Evolutionary conservation across 92 coral and sea anemone species (phyloP).

Genomic region (Palythoa grandis): DNA sequence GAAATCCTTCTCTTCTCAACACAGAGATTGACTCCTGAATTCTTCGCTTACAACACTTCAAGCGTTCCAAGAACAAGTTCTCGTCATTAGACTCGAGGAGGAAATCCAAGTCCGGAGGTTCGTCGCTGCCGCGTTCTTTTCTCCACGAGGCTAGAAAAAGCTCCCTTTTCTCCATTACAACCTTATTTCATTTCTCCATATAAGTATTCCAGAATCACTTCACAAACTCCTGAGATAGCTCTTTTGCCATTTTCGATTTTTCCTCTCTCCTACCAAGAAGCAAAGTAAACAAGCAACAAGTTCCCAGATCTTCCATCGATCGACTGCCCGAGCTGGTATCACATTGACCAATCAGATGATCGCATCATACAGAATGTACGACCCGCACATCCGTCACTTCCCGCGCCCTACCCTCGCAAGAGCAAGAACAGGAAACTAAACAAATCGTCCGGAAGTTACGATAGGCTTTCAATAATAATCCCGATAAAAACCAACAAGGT

Average conservation of each 20-base stretch:
- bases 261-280: neutral
- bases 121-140: slow-evolving; percentile 53
- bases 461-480: neutral
- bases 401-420: slow-evolving; percentile 45
- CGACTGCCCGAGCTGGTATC: neutral
- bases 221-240: neutral
- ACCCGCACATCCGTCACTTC: slow-evolving; percentile 47
- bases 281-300: slow-evolving; percentile 12
- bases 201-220: neutral
- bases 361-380: slow-evolving; percentile 10
- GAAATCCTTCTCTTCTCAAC: slow-evolving; percentile 76
- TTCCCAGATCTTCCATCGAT: slow-evolving; percentile 20
- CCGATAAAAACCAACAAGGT: neutral
- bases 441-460: slow-evolving; percentile 31
- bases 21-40: slow-evolving; percentile 59
- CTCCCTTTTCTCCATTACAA: slow-evolving; percentile 67
- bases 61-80: slow-evolving; percentile 59
- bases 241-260: slow-evolving; percentile 14
- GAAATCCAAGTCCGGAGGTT: slow-evolving; percentile 67
- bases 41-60: slow-evolving; percentile 61
- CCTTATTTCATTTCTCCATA: slow-evolving; percentile 22
- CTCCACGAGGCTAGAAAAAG: slow-evolving; percentile 74
- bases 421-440: slow-evolving; percentile 27
- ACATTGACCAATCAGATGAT: slow-evolving; percentile 24
- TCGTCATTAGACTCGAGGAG: slow-evolving; percentile 53